Base-by-base conservation (phyloP, 2,888 invertebrate species). In the Cloeon dipterum region DNA sequence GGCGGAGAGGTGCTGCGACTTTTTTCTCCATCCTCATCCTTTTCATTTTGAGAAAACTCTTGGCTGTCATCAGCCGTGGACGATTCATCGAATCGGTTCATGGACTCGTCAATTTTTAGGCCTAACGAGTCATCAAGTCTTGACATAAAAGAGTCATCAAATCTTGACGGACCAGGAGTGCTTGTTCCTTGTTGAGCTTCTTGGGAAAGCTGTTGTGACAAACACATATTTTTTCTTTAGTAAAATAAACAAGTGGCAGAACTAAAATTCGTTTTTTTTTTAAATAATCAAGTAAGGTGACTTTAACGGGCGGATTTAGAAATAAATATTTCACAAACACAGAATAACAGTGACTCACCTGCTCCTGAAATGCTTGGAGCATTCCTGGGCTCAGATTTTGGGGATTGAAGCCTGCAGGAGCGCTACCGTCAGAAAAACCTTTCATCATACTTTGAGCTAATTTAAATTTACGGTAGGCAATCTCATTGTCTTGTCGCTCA, bases 401-500 rank as follows among this genome's bases (percentile, higher is more conserved):
- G 5, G 29, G n/a, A 5, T n/a, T 7, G 29, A 29, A 29, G 13
- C 29, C 29, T 16, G 29, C 16, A 7, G 29, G 29, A 8, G 29
- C n/a, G 16, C 10, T 16, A 7, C 63, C 56, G 11, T 63, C 61
- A 39, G 68, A 63, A 39, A 69, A 62, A 4, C 66, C 64, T 43
- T 68, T 53, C 55, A 53, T 66, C 65, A 60, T 68, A 55, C 57
- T 64, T 48, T 67, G 66, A 3, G 59, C 59, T 42, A 72, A 55
- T 53, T 73, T 70, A 56, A 70, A 76, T 54, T 70, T 79, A 54
- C 82, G 66, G 57, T 85, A 85, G 5, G 77, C 82, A 54, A 82
- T 65, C 52, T 94, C 93, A 21, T 82, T 79, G 49, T 91, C 89
- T 50, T 83, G 76, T 35, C 93, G 70, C 57, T 96, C 94, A 56